A percentile compares a stretch with the other conserved stretches of the same genome.
phyloP scores from a whole-genome alignment of 2,113 vertebrate genomes.

The Noctilio leporinus region DNA sequence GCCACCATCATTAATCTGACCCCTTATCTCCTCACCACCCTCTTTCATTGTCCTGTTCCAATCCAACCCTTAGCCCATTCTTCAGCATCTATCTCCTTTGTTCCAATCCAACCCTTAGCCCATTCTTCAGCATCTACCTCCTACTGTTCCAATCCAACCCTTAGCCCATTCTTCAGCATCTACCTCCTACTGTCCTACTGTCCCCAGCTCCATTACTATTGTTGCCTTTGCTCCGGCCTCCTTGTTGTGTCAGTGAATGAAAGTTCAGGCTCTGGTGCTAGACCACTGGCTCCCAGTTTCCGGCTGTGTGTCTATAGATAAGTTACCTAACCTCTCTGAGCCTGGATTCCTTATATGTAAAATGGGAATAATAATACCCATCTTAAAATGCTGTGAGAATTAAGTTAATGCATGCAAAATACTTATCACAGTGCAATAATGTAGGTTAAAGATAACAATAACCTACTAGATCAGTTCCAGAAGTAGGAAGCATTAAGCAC shows the following conservation, averaged over 20 bases:
- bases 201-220: background rate
- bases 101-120: background rate
- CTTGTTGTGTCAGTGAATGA: background rate
- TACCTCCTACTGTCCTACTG: background rate
- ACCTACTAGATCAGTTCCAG: background rate
- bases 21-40: background rate
- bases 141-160: background rate
- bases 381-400: background rate
- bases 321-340: background rate
- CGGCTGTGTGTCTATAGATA: background rate
- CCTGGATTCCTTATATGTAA: background rate
- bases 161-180: background rate
- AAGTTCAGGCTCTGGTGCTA: background rate
- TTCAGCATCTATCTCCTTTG: background rate
- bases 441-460: background rate
- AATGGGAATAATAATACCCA: background rate
- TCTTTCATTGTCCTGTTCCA: background rate
- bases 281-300: background rate
- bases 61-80: background rate
- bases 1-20: background rate
- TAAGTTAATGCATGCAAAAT: background rate
- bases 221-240: background rate
- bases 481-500: background rate
- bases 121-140: background rate
- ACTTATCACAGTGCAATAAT: background rate